phyloP scores from a whole-genome alignment of 2,888 invertebrate genomes.

The Lutraria lutraria region DNA sequence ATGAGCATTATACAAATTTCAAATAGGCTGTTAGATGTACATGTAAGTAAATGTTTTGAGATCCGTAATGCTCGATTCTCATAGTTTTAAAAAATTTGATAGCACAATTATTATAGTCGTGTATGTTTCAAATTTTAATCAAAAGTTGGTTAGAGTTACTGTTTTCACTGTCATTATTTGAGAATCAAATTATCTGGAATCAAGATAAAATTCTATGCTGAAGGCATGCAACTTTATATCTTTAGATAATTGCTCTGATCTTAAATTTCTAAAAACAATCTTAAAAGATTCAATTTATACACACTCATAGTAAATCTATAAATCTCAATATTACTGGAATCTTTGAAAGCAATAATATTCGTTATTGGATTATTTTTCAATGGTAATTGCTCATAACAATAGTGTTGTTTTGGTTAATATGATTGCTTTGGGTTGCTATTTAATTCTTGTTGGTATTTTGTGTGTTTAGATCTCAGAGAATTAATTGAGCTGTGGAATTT shows the following conservation, averaged over 20 bases:
- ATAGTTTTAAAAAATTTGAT: background rate
- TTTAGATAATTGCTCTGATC: background rate
- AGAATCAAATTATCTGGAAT: background rate
- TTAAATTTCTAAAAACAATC: too few relatives aligned
- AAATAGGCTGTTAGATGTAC: background rate
- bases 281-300: too few relatives aligned
- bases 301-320: too few relatives aligned
- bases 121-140: constrained; percentile 57
- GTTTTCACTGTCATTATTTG: background rate
- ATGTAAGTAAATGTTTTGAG: background rate
- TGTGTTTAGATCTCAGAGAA: background rate
- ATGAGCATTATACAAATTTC: too few relatives aligned
- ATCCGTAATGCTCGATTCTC: background rate
- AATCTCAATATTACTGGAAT: too few relatives aligned
- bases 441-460: background rate
- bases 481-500: constrained; percentile 6
- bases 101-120: constrained; percentile 34
- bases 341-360: too few relatives aligned
- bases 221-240: background rate
- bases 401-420: background rate
- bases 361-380: too few relatives aligned
- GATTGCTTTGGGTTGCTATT: background rate
- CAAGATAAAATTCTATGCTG: background rate
- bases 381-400: background rate
- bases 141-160: constrained; percentile 32